Conservation (phyloP, 2,113 vertebrate genomes). For the Callospermophilus lateralis region DNA sequence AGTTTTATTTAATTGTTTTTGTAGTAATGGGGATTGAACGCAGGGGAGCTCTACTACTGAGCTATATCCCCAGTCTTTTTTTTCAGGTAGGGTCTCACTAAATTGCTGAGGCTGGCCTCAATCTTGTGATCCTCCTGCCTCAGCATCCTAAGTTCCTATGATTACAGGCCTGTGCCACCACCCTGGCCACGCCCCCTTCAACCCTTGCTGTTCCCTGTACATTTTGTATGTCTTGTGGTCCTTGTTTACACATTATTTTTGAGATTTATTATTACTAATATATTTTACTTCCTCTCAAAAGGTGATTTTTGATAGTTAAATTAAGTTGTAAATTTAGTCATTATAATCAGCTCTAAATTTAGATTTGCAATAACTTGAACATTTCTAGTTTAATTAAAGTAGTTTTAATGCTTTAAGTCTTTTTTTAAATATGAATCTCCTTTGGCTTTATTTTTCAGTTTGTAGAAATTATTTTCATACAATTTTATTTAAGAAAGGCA, state of each 20-base stretch:
- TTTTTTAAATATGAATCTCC: background rate
- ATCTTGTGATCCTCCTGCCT: no score
- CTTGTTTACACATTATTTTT: background rate
- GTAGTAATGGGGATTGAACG: no score
- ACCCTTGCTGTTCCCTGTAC: background rate
- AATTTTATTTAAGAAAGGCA: background rate
- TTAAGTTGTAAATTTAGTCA: background rate
- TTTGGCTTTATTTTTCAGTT: slow-evolving; percentile 24
- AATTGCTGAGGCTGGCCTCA: no score
- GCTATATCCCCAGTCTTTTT: no score
- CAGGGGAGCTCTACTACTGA: no score
- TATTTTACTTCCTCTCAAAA: background rate
- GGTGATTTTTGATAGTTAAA: slow-evolving; percentile 12
- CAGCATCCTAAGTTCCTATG: no score
- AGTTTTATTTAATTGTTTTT: background rate
- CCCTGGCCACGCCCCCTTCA: rapidly evolving
- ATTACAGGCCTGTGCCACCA: no score
- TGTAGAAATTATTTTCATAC: background rate
- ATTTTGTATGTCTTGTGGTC: background rate
- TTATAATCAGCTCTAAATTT: background rate
- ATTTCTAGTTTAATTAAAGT: background rate
- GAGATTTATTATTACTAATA: background rate
- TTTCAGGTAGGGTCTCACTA: no score
- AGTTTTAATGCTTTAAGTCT: background rate
- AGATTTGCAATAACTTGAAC: background rate